These are phyloP conservation scores for Dysdera silvatica DNA, from an alignment of 1,140 invertebrate species.

Conservation along the genomic window DNA sequence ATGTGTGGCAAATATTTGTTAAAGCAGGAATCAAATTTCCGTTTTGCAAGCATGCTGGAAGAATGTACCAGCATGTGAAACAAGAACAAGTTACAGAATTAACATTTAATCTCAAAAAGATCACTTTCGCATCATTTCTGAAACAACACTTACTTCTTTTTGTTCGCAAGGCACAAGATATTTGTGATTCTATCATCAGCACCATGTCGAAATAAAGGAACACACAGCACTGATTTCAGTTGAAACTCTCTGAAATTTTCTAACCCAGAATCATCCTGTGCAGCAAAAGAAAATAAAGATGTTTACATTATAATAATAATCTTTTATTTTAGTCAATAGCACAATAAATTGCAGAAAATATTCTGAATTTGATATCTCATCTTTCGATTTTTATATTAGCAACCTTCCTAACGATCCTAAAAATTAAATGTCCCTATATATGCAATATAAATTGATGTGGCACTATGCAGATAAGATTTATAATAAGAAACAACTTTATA, in stretches of 20 bases:
- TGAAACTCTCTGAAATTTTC: constrained; percentile 7
- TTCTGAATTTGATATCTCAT: not conserved
- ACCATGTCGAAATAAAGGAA: constrained; percentile 16
- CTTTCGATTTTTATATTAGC: not conserved
- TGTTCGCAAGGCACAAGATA: constrained; percentile 18
- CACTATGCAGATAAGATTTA: no score
- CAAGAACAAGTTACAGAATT: no score
- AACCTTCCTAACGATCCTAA: no score
- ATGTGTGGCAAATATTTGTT: no score
- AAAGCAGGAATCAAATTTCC: no score
- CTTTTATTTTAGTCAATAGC: not conserved
- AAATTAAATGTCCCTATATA: no score
- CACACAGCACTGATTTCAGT: constrained; percentile 16
- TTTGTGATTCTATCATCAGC: constrained; percentile 6
- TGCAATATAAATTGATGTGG: no score
- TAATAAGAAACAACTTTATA: no score
- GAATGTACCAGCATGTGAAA: no score
- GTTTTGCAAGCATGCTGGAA: no score
- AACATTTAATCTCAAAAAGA: no score
- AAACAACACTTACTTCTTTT: constrained; percentile 23
- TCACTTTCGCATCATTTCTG: no score
- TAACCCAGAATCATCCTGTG: constrained; percentile 1
- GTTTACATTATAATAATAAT: not conserved
- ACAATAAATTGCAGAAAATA: not conserved
- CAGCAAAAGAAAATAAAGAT: not conserved